Evolutionary conservation across 2,113 vertebrate genomes (phyloP).

Genomic region (Puffinus mauretanicus): DNA sequence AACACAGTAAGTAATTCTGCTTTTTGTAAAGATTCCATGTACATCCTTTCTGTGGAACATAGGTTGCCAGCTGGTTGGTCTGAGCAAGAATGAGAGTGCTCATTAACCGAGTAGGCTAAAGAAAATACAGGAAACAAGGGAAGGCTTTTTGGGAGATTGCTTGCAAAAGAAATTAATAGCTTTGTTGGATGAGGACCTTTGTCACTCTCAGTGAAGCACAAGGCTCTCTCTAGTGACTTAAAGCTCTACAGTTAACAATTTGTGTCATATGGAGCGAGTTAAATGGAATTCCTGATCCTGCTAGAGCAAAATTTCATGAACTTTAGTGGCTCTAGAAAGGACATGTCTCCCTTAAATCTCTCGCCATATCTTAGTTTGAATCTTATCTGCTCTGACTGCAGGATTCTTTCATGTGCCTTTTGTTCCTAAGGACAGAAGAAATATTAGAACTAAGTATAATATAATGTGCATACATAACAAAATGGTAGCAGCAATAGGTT

Average conservation of each 20-base stretch:
- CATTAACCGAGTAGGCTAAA: slow-evolving; percentile 2
- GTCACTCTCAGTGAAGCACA: not conserved
- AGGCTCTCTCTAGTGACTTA: not conserved
- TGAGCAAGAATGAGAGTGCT: slow-evolving; percentile 17
- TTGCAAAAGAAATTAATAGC: not conserved
- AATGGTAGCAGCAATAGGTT: not conserved
- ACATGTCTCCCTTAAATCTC: not conserved
- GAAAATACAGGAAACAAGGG: slow-evolving; percentile 22
- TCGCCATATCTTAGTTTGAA: not conserved
- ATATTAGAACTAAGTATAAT: not conserved
- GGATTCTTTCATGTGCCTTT: not conserved
- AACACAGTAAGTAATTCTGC: slow-evolving; percentile 12
- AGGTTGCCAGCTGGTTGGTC: slow-evolving; percentile 32
- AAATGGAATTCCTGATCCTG: not conserved
- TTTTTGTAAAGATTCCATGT: slow-evolving; percentile 17
- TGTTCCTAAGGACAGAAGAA: not conserved
- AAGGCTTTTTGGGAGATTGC: slow-evolving; percentile 18
- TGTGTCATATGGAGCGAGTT: not conserved
- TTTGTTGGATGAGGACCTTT: not conserved
- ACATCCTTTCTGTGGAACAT: not conserved
- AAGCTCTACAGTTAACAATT: not conserved
- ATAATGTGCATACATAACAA: not conserved
- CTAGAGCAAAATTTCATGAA: not conserved
- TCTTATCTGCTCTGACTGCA: not conserved
- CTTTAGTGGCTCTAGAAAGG: not conserved